phyloP scores from a whole-genome alignment of 2,888 invertebrate species.

The Pilophorus perplexus region DNA sequence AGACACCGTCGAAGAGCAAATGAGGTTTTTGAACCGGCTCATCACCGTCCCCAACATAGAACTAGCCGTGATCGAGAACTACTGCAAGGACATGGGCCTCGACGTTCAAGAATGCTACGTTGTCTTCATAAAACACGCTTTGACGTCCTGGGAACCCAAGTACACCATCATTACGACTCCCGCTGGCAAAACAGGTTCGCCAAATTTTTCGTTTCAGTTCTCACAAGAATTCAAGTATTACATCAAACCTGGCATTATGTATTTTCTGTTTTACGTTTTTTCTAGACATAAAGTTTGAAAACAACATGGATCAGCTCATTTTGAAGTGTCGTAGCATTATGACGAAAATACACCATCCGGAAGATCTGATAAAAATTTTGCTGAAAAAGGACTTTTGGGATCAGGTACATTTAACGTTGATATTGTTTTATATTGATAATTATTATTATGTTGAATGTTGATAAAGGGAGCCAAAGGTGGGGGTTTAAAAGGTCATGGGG shows the following conservation, averaged over 20 bases:
- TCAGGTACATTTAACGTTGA: no score
- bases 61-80: conserved; percentile 52
- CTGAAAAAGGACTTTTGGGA: conserved; percentile 32
- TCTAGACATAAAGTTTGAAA: conserved; percentile 41
- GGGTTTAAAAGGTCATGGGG: no score
- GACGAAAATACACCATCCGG: conserved; percentile 39
- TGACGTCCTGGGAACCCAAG: conserved; percentile 55
- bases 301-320: conserved; percentile 35
- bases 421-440: no score
- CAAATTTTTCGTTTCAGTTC: not conserved
- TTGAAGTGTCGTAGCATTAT: conserved; percentile 45
- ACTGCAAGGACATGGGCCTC: conserved; percentile 55
- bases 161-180: conserved; percentile 49
- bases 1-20: conserved; percentile 29
- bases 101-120: conserved; percentile 52
- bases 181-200: conserved; percentile 42
- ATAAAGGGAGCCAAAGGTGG: no score
- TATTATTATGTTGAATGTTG: no score
- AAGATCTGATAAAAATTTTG: conserved; percentile 15
- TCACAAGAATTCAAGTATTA: no score
- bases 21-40: conserved; percentile 26
- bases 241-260: no score
- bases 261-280: not conserved
- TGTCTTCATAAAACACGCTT: conserved; percentile 52
- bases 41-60: conserved; percentile 42